Evolutionary conservation across 2,797 vertebrate genomes (phyloP).

Genomic region (Geotria australis): DNA sequence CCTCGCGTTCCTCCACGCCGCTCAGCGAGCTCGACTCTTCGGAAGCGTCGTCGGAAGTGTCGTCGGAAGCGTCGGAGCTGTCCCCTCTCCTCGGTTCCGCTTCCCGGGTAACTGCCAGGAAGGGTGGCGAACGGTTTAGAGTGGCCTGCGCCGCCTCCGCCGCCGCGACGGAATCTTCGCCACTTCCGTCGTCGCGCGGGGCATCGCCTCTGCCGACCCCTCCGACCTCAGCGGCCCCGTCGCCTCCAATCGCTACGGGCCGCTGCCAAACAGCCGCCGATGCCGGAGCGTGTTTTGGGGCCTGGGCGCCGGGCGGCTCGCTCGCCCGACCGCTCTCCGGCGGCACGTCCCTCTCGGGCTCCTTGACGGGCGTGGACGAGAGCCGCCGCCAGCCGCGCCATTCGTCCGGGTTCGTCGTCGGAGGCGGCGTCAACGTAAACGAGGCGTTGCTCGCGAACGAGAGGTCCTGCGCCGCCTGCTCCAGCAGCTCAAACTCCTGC

Average conservation of each 20-base stretch:
- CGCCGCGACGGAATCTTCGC: too few relatives aligned
- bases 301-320: neutral
- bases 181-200: too few relatives aligned
- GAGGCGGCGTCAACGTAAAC: constrained; percentile 25
- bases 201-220: too few relatives aligned
- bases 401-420: neutral
- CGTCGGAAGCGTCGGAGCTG: neutral
- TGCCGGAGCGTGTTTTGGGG: too few relatives aligned
- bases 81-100: too few relatives aligned
- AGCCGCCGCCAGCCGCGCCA: neutral
- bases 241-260: too few relatives aligned
- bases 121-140: too few relatives aligned
- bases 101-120: too few relatives aligned
- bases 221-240: too few relatives aligned
- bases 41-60: too few relatives aligned
- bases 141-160: too few relatives aligned
- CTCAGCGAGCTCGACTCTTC: neutral
- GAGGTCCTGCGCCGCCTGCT: constrained; percentile 70
- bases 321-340: neutral
- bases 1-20: neutral
- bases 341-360: neutral
- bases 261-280: too few relatives aligned
- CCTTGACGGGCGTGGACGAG: neutral
- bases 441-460: constrained; percentile 93
- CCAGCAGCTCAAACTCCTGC: constrained; percentile 79